phyloP scores from a whole-genome alignment of 2,113 vertebrate species.

The Orycteropus afer region DNA sequence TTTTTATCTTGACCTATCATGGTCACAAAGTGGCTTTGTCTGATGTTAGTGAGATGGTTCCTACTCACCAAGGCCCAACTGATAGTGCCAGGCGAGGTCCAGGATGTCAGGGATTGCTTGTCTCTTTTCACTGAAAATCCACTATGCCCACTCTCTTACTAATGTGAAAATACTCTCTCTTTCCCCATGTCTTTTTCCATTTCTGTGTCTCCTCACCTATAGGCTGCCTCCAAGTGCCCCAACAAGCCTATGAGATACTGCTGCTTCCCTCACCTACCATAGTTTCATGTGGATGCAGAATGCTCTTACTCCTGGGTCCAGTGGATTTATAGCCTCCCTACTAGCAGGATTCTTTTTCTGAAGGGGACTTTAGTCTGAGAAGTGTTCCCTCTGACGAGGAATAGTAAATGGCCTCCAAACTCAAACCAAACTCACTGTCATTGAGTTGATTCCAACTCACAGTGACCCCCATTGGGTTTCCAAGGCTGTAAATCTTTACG shows the following conservation, averaged over 20 bases:
- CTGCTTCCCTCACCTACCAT: neutral
- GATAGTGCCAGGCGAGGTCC: neutral
- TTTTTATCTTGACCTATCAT: neutral
- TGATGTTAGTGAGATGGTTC: slow-evolving; percentile 9
- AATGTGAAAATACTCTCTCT: slow-evolving; percentile 1
- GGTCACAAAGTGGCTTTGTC: neutral
- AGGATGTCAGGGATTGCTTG: neutral
- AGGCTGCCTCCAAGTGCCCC: neutral
- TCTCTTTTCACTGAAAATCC: neutral
- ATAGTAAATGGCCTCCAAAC: too few species aligned
- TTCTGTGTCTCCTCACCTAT: neutral
- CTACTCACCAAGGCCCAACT: neutral
- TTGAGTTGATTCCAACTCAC: too few species aligned
- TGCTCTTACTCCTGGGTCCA: neutral
- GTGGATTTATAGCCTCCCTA: neutral
- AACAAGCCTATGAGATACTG: neutral
- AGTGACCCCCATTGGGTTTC: too few species aligned
- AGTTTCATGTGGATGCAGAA: slow-evolving; percentile 9
- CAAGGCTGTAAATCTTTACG: too few species aligned
- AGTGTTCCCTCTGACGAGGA: neutral
- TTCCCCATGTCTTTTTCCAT: neutral
- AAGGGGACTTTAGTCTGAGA: neutral
- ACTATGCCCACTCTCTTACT: neutral
- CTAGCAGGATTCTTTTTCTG: slow-evolving; percentile 3
- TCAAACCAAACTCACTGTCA: too few species aligned